phyloP scores from a whole-genome alignment of 2,113 vertebrate species.

The Rhinopithecus roxellana region DNA sequence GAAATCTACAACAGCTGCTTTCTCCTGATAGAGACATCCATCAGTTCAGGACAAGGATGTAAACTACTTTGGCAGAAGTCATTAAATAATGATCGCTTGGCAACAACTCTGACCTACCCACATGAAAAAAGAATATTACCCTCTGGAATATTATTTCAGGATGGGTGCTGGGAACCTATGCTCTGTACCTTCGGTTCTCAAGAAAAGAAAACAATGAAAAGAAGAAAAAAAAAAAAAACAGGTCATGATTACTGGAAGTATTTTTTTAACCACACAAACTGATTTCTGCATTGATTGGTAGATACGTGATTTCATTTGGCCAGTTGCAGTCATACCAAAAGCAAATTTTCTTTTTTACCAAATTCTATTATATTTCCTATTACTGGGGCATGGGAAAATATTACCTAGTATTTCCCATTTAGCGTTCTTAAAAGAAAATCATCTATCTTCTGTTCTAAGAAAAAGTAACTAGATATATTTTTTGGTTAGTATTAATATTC shows the following conservation, averaged over 20 bases:
- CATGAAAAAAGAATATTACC: background rate
- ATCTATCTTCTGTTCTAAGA: constrained; percentile 48
- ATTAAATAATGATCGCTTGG: constrained; percentile 22
- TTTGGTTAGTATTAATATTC: constrained; percentile 57
- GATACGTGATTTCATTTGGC: constrained; percentile 47
- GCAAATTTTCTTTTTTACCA: constrained; percentile 62
- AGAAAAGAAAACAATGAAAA: background rate
- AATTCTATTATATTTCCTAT: constrained; percentile 51
- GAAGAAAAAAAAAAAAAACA: background rate
- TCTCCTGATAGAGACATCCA: background rate
- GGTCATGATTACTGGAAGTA: background rate
- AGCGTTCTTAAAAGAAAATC: constrained; percentile 21
- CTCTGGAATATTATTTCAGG: background rate
- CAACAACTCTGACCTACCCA: constrained; percentile 24
- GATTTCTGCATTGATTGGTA: constrained; percentile 36
- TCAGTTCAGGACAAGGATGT: background rate
- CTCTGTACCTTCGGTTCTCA: constrained; percentile 6
- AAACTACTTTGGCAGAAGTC: background rate
- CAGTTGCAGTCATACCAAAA: constrained; percentile 46
- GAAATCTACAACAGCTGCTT: background rate
- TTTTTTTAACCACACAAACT: background rate
- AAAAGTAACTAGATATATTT: constrained; percentile 28
- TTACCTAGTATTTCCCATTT: constrained; percentile 27
- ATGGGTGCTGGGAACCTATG: background rate
- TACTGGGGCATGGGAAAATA: constrained; percentile 25